Base-by-base conservation (phyloP, 2,888 invertebrate genomes). In the Subacronicta megacephala region DNA sequence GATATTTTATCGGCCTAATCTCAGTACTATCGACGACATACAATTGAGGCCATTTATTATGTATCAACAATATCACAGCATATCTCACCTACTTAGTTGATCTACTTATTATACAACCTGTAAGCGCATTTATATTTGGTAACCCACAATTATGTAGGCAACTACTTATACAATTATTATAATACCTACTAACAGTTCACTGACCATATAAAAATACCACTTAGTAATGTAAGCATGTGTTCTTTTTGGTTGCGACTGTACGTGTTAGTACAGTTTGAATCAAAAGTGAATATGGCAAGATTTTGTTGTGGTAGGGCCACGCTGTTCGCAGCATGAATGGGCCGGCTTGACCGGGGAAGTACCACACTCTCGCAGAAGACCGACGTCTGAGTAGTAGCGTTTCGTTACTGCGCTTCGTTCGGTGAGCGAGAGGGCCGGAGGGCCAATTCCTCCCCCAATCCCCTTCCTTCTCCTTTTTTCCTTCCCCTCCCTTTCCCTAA, bases 71-170 rank as follows among this genome's bases (percentile, higher is more conserved):
- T 46, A 62, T 44, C 49, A 17, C 33, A 16, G 59, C 62, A 58
- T 73, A 68, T 74, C 72, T 68, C 64, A 65, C 72, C 69, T 62
- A 69, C 52, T 43, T 69, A 62, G 23, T 20, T 50, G 62, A 71
- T 72, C 75, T 69, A 74, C 60, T 65, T 74, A 61, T 74, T 74
- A 71, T 72, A 58, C 68, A 74, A 72, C 53, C 38, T 54, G 55
- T 55, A 36, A 56, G 15, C 35, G 31, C 29, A 50, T 47, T 53
- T 36, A 40, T 42, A 54, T 74, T 74, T 69, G 40, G 72, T 59
- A 69, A 72, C 53, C 15, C 31, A 55, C 55, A 62, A 69, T 65
- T 69, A 72, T 59, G 61, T 53, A 51, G 56, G 55, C 46, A 55
- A 50, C 36, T 58, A 72, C 54, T 61, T 72, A 52, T 55, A 49